A percentile compares a stretch with the other conserved stretches of the same genome.
Evolutionary conservation across 2,888 invertebrate species (phyloP).

Genomic region (Drosophila melanosoma): DNA sequence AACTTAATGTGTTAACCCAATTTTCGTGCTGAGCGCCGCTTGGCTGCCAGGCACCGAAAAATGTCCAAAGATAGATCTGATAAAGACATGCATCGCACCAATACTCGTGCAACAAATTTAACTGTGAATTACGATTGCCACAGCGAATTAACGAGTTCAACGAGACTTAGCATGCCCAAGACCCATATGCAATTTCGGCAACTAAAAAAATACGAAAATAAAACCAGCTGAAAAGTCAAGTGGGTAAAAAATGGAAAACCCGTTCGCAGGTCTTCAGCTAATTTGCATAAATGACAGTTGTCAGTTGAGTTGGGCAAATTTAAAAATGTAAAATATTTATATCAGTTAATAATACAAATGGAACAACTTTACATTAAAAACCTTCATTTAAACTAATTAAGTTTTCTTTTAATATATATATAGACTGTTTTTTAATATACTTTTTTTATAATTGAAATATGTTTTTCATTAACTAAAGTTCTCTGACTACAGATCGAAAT

Average conservation of each 20-base stretch:
- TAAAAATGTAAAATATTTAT: neutral
- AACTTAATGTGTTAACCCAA: constrained; percentile 75
- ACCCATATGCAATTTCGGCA: constrained; percentile 35
- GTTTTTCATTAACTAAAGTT: neutral
- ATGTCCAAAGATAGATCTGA: constrained; percentile 38
- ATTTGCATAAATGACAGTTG: constrained; percentile 68
- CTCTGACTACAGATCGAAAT: too few relatives aligned
- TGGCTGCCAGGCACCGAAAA: constrained; percentile 23
- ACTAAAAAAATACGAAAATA: constrained; percentile 26
- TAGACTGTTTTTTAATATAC: too few relatives aligned
- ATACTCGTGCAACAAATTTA: constrained; percentile 55
- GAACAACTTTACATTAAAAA: neutral
- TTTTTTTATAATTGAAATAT: neutral
- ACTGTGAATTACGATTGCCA: constrained; percentile 52
- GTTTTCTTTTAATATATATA: too few relatives aligned
- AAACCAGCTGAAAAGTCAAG: constrained; percentile 35
- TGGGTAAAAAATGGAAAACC: constrained; percentile 19
- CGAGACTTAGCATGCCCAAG: constrained; percentile 8
- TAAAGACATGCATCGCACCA: constrained; percentile 38
- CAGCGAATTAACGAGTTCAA: constrained; percentile 42
- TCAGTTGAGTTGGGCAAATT: constrained; percentile 6
- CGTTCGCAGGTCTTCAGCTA: constrained; percentile 30
- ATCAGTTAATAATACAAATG: neutral
- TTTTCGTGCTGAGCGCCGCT: constrained; percentile 64
- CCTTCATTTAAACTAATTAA: too few relatives aligned